These are phyloP conservation scores for Drosophila sordidapex DNA, from an alignment of 2,888 invertebrate species.

Conservation along the genomic window DNA sequence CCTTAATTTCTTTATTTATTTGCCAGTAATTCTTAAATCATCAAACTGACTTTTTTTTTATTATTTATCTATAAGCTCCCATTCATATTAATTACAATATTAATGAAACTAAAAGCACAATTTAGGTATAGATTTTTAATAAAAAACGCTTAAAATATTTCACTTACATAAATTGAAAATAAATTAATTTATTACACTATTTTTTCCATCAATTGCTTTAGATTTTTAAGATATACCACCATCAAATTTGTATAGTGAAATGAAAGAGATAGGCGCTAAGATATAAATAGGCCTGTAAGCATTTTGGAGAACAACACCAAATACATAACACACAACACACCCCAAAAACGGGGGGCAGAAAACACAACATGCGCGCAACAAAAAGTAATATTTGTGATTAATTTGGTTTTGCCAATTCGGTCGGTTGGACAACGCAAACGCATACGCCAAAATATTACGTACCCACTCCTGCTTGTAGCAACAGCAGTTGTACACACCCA, in stretches of 20 bases:
- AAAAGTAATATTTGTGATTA: constrained; percentile 78
- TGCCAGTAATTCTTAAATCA: neutral
- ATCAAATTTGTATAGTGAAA: neutral
- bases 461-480: constrained; percentile 26
- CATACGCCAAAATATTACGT: constrained; percentile 61
- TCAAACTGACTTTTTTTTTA: neutral
- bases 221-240: neutral
- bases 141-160: neutral
- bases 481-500: constrained; percentile 21
- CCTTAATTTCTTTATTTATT: neutral
- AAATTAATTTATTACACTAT: neutral
- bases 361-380: constrained; percentile 24
- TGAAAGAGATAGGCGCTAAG: constrained; percentile 11
- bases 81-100: neutral
- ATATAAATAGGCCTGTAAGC: constrained; percentile 41
- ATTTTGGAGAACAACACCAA: constrained; percentile 27
- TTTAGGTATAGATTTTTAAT: neutral
- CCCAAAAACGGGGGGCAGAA: neutral
- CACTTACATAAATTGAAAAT: neutral
- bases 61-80: neutral
- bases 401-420: constrained; percentile 72
- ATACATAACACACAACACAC: constrained; percentile 20
- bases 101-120: neutral
- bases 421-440: constrained; percentile 62
- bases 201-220: neutral